Conservation (phyloP, 2,888 invertebrate genomes). For the Eupsilia transversa region DNA sequence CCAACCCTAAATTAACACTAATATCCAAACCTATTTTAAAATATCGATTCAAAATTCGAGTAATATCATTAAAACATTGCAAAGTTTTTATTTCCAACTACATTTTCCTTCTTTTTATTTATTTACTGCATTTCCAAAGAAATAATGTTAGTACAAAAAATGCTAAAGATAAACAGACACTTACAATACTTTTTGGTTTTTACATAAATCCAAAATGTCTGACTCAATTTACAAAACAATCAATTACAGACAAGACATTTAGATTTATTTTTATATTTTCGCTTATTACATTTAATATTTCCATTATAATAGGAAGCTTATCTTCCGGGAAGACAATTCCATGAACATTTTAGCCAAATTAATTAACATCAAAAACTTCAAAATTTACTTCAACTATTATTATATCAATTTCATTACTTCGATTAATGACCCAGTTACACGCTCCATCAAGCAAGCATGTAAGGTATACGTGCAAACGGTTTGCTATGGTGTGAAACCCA, state of each 20-base stretch:
- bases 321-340: constrained; percentile 69
- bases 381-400: constrained; percentile 51
- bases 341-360: constrained; percentile 59
- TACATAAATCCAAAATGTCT: constrained; percentile 62
- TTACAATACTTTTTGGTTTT: constrained; percentile 68
- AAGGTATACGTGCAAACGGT: not conserved
- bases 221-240: constrained; percentile 46
- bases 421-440: constrained; percentile 3
- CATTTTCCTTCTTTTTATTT: not conserved
- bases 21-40: constrained; percentile 68
- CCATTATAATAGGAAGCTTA: constrained; percentile 61
- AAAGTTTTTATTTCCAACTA: constrained; percentile 53
- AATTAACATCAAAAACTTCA: constrained; percentile 54
- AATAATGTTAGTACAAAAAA: constrained; percentile 64
- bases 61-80: constrained; percentile 69
- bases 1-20: constrained; percentile 64
- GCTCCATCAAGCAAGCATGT: not conserved
- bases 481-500: not conserved
- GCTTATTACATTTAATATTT: constrained; percentile 58
- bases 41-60: constrained; percentile 78
- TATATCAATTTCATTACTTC: constrained; percentile 37
- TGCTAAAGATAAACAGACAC: constrained; percentile 68
- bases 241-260: constrained; percentile 54
- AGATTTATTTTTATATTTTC: constrained; percentile 52
- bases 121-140: constrained; percentile 60